Evolutionary conservation across 2,113 vertebrate species (phyloP).

Genomic region (Nibea coibor): DNA sequence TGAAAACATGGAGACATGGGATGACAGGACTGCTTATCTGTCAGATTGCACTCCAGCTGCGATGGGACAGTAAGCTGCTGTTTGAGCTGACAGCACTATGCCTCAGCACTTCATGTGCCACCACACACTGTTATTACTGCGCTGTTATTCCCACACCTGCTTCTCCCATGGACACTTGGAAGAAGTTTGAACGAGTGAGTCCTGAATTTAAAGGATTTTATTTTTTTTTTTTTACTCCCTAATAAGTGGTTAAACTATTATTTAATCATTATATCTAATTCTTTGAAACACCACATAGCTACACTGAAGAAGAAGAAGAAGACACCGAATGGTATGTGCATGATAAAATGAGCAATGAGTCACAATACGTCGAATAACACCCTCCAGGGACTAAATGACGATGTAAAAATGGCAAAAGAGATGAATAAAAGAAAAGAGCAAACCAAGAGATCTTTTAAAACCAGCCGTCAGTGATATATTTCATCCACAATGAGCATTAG

Average conservation of each 20-base stretch:
- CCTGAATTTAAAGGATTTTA: not conserved
- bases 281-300: not conserved
- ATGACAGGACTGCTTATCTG: slow-evolving; percentile 35
- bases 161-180: not conserved
- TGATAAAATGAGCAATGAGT: not conserved
- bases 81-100: slow-evolving; percentile 5
- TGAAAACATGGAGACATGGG: slow-evolving; percentile 4
- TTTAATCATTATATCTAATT: not conserved
- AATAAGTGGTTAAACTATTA: not conserved
- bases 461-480: not conserved
- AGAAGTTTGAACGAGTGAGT: not conserved
- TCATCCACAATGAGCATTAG: not conserved
- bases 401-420: not conserved
- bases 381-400: not conserved
- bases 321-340: too few relatives aligned
- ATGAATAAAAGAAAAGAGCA: not conserved
- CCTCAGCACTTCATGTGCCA: slow-evolving; percentile 10
- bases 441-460: not conserved
- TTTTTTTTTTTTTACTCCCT: not conserved
- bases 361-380: not conserved
- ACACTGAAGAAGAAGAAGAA: not conserved
- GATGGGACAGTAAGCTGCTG: slow-evolving; percentile 27
- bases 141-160: slow-evolving; percentile 14
- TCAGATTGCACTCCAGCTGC: slow-evolving; percentile 32
- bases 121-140: not conserved